Evolutionary conservation across 2,888 invertebrate species (phyloP).

Genomic region (Gordius sp.): DNA sequence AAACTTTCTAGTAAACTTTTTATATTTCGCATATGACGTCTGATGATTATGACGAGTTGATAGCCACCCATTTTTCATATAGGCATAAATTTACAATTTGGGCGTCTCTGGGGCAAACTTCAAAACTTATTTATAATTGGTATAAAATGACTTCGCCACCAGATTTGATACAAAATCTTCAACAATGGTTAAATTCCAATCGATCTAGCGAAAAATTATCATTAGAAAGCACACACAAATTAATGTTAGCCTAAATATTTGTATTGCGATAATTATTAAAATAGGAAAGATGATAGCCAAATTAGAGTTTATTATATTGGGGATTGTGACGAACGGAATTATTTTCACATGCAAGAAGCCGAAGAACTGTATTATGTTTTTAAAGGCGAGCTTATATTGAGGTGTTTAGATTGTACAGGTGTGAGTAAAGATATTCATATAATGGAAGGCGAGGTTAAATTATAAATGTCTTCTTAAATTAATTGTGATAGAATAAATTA

Average conservation of each 20-base stretch:
- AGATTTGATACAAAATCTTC: neutral
- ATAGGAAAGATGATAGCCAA: neutral
- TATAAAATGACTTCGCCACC: too few species aligned
- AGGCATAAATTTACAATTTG: too few species aligned
- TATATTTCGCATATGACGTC: too few species aligned
- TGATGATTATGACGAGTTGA: too few species aligned
- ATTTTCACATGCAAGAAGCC: conserved; percentile 1
- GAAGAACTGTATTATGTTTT: neutral
- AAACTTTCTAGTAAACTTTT: too few species aligned
- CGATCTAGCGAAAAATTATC: neutral
- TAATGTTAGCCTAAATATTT: neutral
- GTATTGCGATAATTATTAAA: neutral
- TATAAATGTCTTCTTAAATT: too few species aligned
- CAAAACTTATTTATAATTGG: too few species aligned
- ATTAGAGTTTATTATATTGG: neutral
- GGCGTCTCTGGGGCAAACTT: too few species aligned
- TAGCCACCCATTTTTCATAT: too few species aligned
- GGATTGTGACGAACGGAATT: neutral
- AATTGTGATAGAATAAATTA: too few species aligned
- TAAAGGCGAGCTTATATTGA: neutral
- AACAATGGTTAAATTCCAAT: neutral
- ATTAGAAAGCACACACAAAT: neutral
- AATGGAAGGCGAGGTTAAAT: neutral
- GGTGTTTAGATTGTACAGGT: neutral
- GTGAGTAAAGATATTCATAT: neutral